Base-by-base conservation (phyloP, 2,888 invertebrate genomes). In the Dasypolia templi region DNA sequence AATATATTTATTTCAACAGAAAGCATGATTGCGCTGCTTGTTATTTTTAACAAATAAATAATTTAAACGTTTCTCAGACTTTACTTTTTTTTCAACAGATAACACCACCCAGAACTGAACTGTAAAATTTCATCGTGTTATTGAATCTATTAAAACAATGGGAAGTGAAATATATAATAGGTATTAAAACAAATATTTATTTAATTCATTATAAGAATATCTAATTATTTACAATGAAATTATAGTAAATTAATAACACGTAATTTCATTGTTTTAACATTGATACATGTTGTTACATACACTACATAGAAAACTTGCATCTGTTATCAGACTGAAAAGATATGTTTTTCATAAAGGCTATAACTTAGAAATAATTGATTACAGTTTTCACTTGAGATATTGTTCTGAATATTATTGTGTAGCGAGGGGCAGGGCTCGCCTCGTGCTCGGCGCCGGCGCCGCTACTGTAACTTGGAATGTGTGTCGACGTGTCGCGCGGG, bases 301-400 rank as follows among this genome's bases (percentile, higher is more conserved):
- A 95, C 96, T 96, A 96, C 96, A 96, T 91, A 94, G 96, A 96
- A 96, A 96, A 96, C 96, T 96, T 96, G 96, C 95, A 93, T 95
- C 94, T 92, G 93, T 89, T 92, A 90, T 94, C 95, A 94, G 94
- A 94, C 93, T 94, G 94, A 93, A 93, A 90, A 94, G 94, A 95
- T 95, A 95, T 95, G 95, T 96, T 93, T 94, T 93, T 89, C 89
- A 91, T 94, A 94, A 92, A 93, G 92, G 91, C 94, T 95, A 95
- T 93, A n/a, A 93, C 94, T 95, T 95, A 94, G 92, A 94, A 93
- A 94, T 95, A 95, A 94, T 93, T 89, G 91, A 89, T 92, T 91
- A 93, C 89, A 93, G 90, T 91, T 91, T 89, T 92, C 88, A 92
- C 91, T 93, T 92, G 88, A 89, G 88, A 94, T 94, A 95, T 95